Base-by-base conservation (phyloP, 2,797 vertebrate genomes). In the Melanogrammus aeglefinus region DNA sequence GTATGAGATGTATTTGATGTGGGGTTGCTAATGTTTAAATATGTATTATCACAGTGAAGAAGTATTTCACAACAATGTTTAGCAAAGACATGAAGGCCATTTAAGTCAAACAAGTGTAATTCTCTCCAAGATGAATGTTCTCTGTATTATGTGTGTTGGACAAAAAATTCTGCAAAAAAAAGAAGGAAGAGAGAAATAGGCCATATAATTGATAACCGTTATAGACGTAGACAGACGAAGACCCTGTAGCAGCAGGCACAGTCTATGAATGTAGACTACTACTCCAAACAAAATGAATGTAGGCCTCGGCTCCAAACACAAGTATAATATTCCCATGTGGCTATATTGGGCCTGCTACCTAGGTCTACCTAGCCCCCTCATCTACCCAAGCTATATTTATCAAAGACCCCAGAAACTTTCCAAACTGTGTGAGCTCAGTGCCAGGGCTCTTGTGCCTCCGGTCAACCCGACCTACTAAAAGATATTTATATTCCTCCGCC, bases 391-490 rank as follows among this genome's bases (percentile, higher is more conserved):
- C 63, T 69, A 27, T 29, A 69, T 69, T 69, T 69, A 29, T 77
- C 33, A 75, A 83, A 77, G 33, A 81, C 79, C 78, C 71, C 75
- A 76, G 72, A 80, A 82, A 85, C 81, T 86, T 85, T 78, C 21
- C 1, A 12, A 66, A 74, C 78, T 80, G 75, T 79, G 74, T 82
- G 83, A 69, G 79, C 79, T 24, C 57, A 78, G 73, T 44, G 74
- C 66, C 79, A 41, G 39, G 35, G 73, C 74, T 63, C 78, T 75
- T 8, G 75, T 85, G 84, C 88, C 83, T 83, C 78, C 38, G 87
- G 89, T 88, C 88, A 88, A 9, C 73, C 79, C 38, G 93, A 92
- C 93, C 93, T 88, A 94, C 83, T 89, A 93, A 93, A 83, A 88
- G 79, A 91, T 93, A 93, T 94, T 93, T 92, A 89, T 94, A 93